Evolutionary conservation across 2,113 vertebrate genomes (phyloP), one percentile per base, ranked within the genome.

Genomic region (Peromyscus californicus): DNA sequence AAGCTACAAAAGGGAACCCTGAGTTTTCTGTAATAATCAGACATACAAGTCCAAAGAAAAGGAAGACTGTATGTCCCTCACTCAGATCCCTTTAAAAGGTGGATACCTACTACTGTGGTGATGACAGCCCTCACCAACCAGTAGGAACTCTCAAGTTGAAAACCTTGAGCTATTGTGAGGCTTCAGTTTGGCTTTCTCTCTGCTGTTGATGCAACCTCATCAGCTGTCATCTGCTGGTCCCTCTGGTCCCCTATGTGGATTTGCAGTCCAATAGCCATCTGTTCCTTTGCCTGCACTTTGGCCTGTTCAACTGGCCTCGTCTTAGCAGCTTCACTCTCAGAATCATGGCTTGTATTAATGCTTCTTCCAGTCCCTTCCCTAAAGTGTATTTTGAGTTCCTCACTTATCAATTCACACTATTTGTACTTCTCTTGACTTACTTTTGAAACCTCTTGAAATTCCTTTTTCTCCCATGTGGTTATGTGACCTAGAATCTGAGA

Each of bases 151-250:
- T 54, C 19, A 54, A 8, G 29, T 54, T 80, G 3, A 54, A 54
- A 54, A 10, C 3, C 3, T 0, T 15, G 8, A 3, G 26, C 7
- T 79, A 33, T 51, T 3, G 29, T 8, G 16, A 13, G 29, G 7
- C 45, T 51, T 33, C 7, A 3, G 6, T 19, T 79, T 51, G 76
- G 29, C 29, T 75, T 74, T 76, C 39, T 26, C 22, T 21, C 21
- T 45, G 39, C 39, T 26, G 10, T 42, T 75, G 22, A 45, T 24
- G 11, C 1, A 45, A 75, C 11, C 10, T 75, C 22, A 11, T 45
- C 75, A 76, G 39, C 22, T 76, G 10, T 22, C 15, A 51, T 79
- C 7, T 33, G 26, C 45, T 6, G 16, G 48, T 1, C 13, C 48
- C 29, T 15, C 26, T 79, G 29, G 48, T 33, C 15, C 5, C 29